These are phyloP conservation scores for Brachionus plicatilis DNA, from an alignment of 1,140 invertebrate species.

Conservation along the genomic window DNA sequence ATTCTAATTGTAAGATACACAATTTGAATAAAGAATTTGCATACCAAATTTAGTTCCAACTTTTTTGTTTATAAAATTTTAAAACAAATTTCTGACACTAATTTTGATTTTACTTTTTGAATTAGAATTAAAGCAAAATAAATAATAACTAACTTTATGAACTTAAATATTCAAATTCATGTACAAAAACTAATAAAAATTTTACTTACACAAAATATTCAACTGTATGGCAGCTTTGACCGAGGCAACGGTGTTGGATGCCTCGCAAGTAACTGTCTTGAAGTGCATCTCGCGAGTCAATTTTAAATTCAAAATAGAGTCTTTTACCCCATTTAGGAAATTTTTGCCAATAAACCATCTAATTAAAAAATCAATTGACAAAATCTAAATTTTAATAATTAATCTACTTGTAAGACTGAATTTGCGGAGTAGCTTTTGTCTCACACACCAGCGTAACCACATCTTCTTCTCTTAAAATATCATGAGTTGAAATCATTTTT, in stretches of 20 bases:
- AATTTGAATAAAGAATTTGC: too few relatives aligned
- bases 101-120: too few relatives aligned
- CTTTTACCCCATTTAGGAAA: constrained; percentile 17
- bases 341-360: constrained; percentile 40
- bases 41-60: too few relatives aligned
- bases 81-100: too few relatives aligned
- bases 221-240: constrained; percentile 32
- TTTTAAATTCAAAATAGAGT: constrained; percentile 37
- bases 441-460: constrained; percentile 8
- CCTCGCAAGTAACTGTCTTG: constrained; percentile 35
- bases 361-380: background rate
- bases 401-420: constrained; percentile 33
- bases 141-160: background rate
- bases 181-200: background rate
- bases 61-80: too few relatives aligned
- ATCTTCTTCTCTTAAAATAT: constrained; percentile 31
- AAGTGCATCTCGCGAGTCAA: constrained; percentile 21
- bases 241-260: constrained; percentile 28
- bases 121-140: background rate
- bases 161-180: background rate
- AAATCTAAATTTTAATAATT: background rate
- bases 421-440: constrained; percentile 32
- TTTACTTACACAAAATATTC: constrained; percentile 25
- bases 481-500: background rate
- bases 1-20: too few relatives aligned